These are phyloP conservation scores for Drosophila stalkeri DNA, from an alignment of 2,888 invertebrate species.

Conservation along the genomic window DNA sequence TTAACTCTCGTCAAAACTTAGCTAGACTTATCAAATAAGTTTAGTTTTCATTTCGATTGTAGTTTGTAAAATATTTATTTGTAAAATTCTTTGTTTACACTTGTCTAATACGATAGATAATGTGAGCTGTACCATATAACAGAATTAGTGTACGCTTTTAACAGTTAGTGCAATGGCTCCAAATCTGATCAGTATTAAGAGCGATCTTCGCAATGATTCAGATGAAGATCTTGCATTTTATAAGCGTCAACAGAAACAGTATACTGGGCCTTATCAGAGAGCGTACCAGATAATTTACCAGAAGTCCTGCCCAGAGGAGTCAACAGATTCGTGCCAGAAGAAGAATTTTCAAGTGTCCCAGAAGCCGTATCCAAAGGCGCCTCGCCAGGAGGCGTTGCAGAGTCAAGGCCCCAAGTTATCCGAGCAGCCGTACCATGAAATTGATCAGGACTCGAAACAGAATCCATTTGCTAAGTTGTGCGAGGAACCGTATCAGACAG, in stretches of 20 bases:
- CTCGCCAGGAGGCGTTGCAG: not conserved
- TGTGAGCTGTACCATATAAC: not conserved
- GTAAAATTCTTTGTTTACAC: not conserved
- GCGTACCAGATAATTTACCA: not conserved
- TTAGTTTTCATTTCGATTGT: slow-evolving; percentile 2
- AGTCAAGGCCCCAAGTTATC: not conserved
- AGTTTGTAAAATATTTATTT: not conserved
- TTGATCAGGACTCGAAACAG: not conserved
- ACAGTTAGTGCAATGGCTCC: not conserved
- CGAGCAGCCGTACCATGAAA: not conserved
- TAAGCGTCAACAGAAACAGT: not conserved
- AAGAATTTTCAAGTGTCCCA: not conserved
- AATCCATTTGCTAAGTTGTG: not conserved
- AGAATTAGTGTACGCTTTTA: not conserved
- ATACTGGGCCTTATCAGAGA: not conserved
- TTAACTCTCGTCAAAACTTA: not conserved
- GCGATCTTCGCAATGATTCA: not conserved
- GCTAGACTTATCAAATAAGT: not conserved
- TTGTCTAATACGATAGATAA: not conserved
- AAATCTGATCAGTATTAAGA: not conserved
- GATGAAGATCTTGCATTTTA: not conserved
- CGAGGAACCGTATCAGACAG: not conserved
- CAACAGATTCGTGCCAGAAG: not conserved
- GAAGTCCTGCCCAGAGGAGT: not conserved
- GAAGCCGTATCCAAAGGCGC: not conserved